Evolutionary conservation across 2,113 vertebrate genomes (phyloP).

Genomic region (Triplophysa rosa): DNA sequence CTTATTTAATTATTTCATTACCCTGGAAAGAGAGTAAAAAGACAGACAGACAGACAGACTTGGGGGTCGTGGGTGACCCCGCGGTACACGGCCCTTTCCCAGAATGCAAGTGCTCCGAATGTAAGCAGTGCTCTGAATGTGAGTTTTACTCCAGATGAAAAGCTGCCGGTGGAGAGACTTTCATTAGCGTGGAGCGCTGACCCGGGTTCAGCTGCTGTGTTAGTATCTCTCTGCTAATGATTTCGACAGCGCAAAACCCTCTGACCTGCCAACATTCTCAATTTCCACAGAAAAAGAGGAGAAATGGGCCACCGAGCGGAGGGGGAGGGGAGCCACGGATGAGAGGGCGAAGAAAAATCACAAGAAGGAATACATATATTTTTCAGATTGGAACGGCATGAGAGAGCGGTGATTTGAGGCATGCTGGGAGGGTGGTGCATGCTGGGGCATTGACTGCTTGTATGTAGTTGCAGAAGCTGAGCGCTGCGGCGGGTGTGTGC

Average conservation of each 20-base stretch:
- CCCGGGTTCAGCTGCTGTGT: slow-evolving; percentile 72
- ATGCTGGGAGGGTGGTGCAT: slow-evolving; percentile 67
- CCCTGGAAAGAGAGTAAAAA: neutral
- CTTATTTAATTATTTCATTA: slow-evolving; percentile 17
- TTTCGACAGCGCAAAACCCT: slow-evolving; percentile 79
- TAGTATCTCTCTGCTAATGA: slow-evolving; percentile 80
- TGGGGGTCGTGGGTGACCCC: slow-evolving; percentile 63
- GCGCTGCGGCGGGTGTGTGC: slow-evolving; percentile 77
- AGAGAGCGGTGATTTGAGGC: slow-evolving; percentile 74
- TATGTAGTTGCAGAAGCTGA: slow-evolving; percentile 92
- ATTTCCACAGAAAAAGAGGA: slow-evolving; percentile 65
- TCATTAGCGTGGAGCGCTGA: slow-evolving; percentile 75
- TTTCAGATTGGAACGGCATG: slow-evolving; percentile 65
- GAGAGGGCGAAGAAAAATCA: slow-evolving; percentile 58
- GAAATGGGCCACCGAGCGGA: slow-evolving; percentile 59
- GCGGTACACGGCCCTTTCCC: slow-evolving; percentile 65
- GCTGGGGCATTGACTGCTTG: slow-evolving; percentile 79
- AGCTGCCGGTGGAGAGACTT: slow-evolving; percentile 77
- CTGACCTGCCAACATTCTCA: slow-evolving; percentile 76
- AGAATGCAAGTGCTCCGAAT: slow-evolving; percentile 61
- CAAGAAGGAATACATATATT: slow-evolving; percentile 63
- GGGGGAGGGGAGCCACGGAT: slow-evolving; percentile 59
- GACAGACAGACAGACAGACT: neutral
- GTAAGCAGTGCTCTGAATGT: slow-evolving; percentile 66
- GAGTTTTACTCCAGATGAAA: slow-evolving; percentile 80